Base-by-base conservation (phyloP, 2,113 vertebrate genomes). In the Bostrychus sinensis region DNA sequence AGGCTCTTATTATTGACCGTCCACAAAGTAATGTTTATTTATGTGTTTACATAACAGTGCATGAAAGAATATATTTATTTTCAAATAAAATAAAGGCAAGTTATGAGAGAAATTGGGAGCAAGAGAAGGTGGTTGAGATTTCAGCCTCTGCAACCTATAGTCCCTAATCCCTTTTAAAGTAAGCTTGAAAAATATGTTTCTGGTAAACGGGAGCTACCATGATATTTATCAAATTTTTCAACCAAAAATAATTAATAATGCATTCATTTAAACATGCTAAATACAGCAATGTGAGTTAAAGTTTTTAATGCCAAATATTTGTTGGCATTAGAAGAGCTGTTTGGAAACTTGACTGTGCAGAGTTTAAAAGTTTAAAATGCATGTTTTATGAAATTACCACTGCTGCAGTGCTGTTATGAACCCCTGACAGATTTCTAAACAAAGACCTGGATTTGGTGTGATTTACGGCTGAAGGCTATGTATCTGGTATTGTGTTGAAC, bases 391-490 rank as follows among this genome's bases (percentile, higher is more conserved):
- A 60, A 10, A 13, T 62, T 34, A 19, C 16, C 26, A 19, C 17
- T 20, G 9, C n/a, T 2, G 4, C 5, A 11, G 17, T 46, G 30
- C 25, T 42, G 3, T 32, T 23, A 13, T 12, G n/a, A 10, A 54
- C n/a, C 0, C 3, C 14, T 16, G 6, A 51, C 38, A 14, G n/a
- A 17, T 48, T 3, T 0, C 9, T 23, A 37, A 53, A 37, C 58
- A 38, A 51, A 48, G 7, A 6, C 0, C 5, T 16, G 28, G 50
- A 62, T 56, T 48, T 46, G 48, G 25, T 14, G 1, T 26, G 46
- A 39, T 64, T 45, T 51, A 32, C 30, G 45, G 16, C 59, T 4
- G 25, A 19, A 38, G 39, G 54, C 36, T 41, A 62, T 41, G 12
- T n/a, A 25, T 60, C 51, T 50, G 2, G 39, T 17, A 11, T 5